Evolutionary conservation across 1,140 invertebrate species (phyloP).

Genomic region (Hydropsyche tenuis): DNA sequence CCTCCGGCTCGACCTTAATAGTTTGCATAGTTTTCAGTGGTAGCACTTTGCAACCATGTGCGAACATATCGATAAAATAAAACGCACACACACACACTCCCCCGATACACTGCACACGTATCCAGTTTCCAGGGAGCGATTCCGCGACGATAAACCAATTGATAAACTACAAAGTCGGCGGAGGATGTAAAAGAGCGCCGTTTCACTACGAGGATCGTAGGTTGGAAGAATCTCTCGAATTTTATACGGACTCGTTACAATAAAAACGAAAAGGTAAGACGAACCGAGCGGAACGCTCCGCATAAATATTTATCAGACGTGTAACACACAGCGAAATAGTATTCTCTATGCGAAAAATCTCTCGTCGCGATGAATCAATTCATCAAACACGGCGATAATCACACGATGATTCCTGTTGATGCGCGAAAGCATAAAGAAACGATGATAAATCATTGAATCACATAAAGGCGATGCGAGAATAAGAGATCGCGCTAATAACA

Average conservation of each 20-base stretch:
- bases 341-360: too few relatives aligned
- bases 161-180: conserved; percentile 13
- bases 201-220: not conserved
- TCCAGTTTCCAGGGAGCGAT: not conserved
- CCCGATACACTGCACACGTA: not conserved
- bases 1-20: conserved; percentile 5
- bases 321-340: not conserved
- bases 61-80: not conserved
- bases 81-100: not conserved
- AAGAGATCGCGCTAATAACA: too few relatives aligned
- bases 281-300: conserved; percentile 23
- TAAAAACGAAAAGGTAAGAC: conserved; percentile 15
- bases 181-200: not conserved
- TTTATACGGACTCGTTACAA: conserved; percentile 23
- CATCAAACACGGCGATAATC: too few relatives aligned
- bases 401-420: too few relatives aligned
- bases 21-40: conserved; percentile 6
- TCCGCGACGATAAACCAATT: conserved; percentile 1
- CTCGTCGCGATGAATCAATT: too few relatives aligned
- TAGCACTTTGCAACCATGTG: not conserved
- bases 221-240: conserved; percentile 5
- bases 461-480: too few relatives aligned
- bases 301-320: conserved; percentile 35
- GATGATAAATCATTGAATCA: too few relatives aligned
- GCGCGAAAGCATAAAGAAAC: too few relatives aligned